Evolutionary conservation across 2,797 vertebrate species (phyloP).

Genomic region (Vultur gryphus): DNA sequence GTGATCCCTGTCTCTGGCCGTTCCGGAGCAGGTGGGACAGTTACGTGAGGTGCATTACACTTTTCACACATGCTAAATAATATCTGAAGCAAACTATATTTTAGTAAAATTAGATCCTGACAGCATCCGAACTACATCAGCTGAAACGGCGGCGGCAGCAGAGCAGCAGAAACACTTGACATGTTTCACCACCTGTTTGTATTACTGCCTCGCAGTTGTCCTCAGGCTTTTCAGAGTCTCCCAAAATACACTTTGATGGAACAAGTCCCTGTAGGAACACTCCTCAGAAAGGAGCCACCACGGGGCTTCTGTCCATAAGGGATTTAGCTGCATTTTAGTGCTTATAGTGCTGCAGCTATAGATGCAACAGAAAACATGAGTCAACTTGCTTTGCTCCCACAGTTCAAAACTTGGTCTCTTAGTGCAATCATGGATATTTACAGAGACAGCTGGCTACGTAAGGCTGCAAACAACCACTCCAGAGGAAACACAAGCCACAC

Average conservation of each 20-base stretch:
- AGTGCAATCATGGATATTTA: neutral
- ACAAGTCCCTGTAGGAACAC: neutral
- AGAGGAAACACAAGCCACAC: neutral
- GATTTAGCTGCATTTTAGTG: neutral
- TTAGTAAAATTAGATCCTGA: neutral
- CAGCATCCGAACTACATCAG: neutral
- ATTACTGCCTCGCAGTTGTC: neutral
- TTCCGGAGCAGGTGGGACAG: neutral
- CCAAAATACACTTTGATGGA: neutral
- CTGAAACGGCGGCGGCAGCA: neutral
- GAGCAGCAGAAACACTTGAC: neutral
- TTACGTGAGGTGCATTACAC: neutral
- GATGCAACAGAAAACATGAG: neutral
- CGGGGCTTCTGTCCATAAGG: fast-evolving
- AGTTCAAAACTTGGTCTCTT: neutral
- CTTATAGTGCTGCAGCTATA: neutral
- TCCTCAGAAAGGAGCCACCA: neutral
- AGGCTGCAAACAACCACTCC: neutral
- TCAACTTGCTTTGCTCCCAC: neutral
- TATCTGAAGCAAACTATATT: neutral
- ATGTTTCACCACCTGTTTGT: neutral
- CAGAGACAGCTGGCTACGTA: neutral
- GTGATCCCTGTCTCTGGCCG: neutral
- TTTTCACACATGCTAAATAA: neutral
- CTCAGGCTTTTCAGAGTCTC: neutral